Conservation (phyloP, 2,888 invertebrate genomes). For the Ceriagrion tenellum region DNA sequence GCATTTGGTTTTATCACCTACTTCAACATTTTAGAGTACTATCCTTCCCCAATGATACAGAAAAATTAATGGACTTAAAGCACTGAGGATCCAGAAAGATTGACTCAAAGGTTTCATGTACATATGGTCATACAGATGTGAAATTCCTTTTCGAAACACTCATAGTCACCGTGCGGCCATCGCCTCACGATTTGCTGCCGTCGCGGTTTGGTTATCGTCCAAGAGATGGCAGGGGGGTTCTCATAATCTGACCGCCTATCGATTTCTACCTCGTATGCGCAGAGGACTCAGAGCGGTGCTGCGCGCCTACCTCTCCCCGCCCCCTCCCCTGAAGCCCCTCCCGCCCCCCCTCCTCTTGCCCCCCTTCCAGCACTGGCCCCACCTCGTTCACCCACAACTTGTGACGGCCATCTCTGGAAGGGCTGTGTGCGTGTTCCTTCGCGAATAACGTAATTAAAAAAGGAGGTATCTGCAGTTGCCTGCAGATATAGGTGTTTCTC, state of each 20-base stretch:
- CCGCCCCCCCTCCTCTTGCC: neutral
- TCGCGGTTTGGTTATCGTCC: neutral
- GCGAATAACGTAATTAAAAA: slow-evolving; percentile 49
- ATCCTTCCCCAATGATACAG: too few species aligned
- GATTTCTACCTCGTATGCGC: slow-evolving; percentile 30
- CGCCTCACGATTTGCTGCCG: neutral
- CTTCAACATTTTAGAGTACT: too few species aligned
- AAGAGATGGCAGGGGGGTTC: slow-evolving; percentile 45
- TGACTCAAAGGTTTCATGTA: too few species aligned
- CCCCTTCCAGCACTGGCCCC: neutral
- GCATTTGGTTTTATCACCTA: too few species aligned
- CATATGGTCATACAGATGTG: too few species aligned
- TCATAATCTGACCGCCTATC: slow-evolving; percentile 42
- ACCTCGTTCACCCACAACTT: slow-evolving; percentile 46
- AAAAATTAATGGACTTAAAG: too few species aligned
- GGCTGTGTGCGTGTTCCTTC: slow-evolving; percentile 55
- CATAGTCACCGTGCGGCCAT: too few species aligned
- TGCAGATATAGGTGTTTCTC: slow-evolving; percentile 62
- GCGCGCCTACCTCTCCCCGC: slow-evolving; percentile 11
- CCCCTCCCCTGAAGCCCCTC: neutral
- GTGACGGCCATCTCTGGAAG: slow-evolving; percentile 65
- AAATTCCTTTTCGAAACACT: too few species aligned
- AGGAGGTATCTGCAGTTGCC: slow-evolving; percentile 62
- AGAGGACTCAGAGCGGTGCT: slow-evolving; percentile 36
- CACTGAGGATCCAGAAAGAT: too few species aligned